These are phyloP conservation scores for Corydoras maculifer DNA, from an alignment of 2,113 vertebrate species.

Conservation along the genomic window DNA sequence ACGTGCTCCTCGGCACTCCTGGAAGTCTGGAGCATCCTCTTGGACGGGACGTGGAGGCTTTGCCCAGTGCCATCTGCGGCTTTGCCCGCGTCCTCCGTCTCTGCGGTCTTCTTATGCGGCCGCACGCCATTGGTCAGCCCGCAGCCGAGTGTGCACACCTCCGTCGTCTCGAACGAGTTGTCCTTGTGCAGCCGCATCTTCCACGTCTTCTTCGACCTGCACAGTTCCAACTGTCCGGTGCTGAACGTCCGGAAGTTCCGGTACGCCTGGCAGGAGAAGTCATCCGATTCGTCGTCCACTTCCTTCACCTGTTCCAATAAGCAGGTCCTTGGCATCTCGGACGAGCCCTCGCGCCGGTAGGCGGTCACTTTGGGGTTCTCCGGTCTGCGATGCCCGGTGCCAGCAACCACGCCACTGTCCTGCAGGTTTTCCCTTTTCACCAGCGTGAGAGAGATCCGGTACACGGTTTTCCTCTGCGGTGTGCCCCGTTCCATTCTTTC, in stretches of 20 bases:
- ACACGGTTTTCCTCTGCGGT: slow-evolving; percentile 79
- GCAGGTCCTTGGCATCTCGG: slow-evolving; percentile 48
- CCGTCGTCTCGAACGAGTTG: slow-evolving; percentile 15
- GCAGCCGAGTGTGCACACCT: neutral
- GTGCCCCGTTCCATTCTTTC: slow-evolving; percentile 73
- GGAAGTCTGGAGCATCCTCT: slow-evolving; percentile 51
- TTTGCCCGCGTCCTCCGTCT: neutral
- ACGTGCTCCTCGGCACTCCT: slow-evolving; percentile 54
- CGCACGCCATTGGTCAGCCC: slow-evolving; percentile 2
- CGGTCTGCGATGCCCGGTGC: slow-evolving; percentile 12
- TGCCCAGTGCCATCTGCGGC: neutral
- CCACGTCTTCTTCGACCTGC: slow-evolving; percentile 64
- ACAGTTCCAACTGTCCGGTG: slow-evolving; percentile 86
- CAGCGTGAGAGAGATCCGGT: slow-evolving; percentile 89
- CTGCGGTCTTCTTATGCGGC: neutral
- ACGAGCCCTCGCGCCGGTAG: slow-evolving; percentile 48
- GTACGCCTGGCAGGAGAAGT: slow-evolving; percentile 52
- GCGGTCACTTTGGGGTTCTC: slow-evolving; percentile 49
- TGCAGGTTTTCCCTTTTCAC: slow-evolving; percentile 79
- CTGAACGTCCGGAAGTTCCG: slow-evolving; percentile 82
- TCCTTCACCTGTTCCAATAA: slow-evolving; percentile 66
- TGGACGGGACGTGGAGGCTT: slow-evolving; percentile 14
- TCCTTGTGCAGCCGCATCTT: slow-evolving; percentile 44
- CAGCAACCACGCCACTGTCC: slow-evolving; percentile 32
- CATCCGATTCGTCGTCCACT: slow-evolving; percentile 61